Base-by-base conservation (phyloP, 2,113 vertebrate species). In the Oreochromis spilurus region DNA sequence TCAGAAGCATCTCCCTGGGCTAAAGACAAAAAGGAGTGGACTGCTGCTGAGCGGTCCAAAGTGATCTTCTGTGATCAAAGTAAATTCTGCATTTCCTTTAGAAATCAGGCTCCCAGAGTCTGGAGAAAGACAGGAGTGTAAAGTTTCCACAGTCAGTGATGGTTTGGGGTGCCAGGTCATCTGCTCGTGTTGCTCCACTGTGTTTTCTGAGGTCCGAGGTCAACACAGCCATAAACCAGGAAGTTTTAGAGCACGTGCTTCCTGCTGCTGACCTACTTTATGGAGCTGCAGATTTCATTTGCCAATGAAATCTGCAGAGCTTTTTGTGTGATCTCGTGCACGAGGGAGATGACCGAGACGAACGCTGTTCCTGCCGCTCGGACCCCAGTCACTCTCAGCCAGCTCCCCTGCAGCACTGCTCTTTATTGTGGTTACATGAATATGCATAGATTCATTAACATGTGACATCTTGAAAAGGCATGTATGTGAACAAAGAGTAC, bases 151-250 rank as follows among this genome's bases (percentile, higher is more conserved):
- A 9, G 54, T 0, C 24, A 57, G 55, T 57, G 55, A 2, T 57
- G 55, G 48, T 50, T 17, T 50, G 48, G 2, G 48, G 7, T 16
- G 45, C 6, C 1, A 48, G 6, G 45, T 16, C 45, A 48, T 48
- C 45, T 0, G 48, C 48, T 0, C 16, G 1, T 9, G 24, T 57
- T 57, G 24, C 24, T 57, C 24, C 24, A 57, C 55, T 57, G 24
- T 29, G 55, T 58, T 58, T 58, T 58, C 24, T 16, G 24, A 57
- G 24, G 54, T 57, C 54, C 0, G 6, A 26, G 54, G 55, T 57
- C 7, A 57, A 26, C 24, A 57, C 54, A 57, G 53, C 53, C 53
- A 55, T 13, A 55, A 55, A 57, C 54, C 54, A 26, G 21, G 21
- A 4, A 55, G 54, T 55, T 26, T 26, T 26, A 26, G 26, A 57